Conservation (phyloP, 2,797 vertebrate species). For the Amphiprion clarkii region DNA sequence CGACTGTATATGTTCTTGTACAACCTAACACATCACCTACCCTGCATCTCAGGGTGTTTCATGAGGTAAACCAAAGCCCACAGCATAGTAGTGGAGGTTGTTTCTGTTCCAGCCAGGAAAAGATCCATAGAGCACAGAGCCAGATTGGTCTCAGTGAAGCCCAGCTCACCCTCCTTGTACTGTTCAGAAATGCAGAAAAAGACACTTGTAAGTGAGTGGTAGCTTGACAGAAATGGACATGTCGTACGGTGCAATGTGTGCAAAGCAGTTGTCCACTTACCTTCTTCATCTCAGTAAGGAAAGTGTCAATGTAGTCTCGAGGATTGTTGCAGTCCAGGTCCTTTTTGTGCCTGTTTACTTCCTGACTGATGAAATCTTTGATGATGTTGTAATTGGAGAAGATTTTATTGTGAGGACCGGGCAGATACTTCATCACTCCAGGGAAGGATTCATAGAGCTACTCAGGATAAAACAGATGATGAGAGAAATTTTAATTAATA, state of each 20-base stretch:
- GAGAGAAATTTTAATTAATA: neutral
- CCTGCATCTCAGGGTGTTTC: constrained; percentile 84
- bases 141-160: constrained; percentile 85
- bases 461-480: neutral
- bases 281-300: constrained; percentile 84
- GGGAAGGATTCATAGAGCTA: constrained; percentile 77
- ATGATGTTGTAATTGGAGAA: constrained; percentile 58
- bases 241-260: neutral
- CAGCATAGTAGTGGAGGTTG: constrained; percentile 85
- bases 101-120: constrained; percentile 89
- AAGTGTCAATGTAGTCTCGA: constrained; percentile 84
- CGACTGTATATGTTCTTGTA: neutral
- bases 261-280: constrained; percentile 53
- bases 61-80: constrained; percentile 89
- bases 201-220: neutral
- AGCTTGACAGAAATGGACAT: neutral
- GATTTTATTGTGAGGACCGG: constrained; percentile 78
- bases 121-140: constrained; percentile 81
- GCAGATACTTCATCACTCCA: constrained; percentile 75
- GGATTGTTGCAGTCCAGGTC: constrained; percentile 77
- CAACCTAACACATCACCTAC: constrained; percentile 66
- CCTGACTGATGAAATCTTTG: constrained; percentile 71
- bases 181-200: constrained; percentile 36
- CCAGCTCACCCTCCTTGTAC: constrained; percentile 53
- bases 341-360: constrained; percentile 78